Base-by-base conservation (phyloP, 1,140 invertebrate species). In the Drosophila orena region DNA sequence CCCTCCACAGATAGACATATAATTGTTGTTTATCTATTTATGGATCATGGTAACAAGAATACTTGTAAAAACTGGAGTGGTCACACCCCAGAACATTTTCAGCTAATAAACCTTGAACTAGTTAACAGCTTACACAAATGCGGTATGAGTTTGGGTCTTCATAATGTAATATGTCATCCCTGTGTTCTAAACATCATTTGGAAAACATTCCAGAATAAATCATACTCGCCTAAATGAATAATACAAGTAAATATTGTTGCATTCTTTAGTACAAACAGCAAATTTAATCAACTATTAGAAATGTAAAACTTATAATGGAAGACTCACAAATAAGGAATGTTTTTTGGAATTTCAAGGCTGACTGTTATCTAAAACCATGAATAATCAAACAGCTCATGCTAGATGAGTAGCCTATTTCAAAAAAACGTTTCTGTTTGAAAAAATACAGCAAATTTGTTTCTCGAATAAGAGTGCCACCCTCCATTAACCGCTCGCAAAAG, bases 81-180 rank as follows among this genome's bases (percentile, higher is more conserved):
- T 70, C 24, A 56, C 66, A 46, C 35, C 34, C 20, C 17, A 20
- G 8, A 30, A 37, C 30, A 20, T 57, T 47, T n/a, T 27, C 14
- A 69, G 17, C 12, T 37, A 24, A 56, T 30, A 20, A 40, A 47
- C 68, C 68, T 71, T 71, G 68, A 46, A 11, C 68, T 70, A 70
- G 14, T 71, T 56, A 35, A 10, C 7, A 7, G 20, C 17, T 24
- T 4, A 27, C 11, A 10, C 10, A 2, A 2, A 11, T 20, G 1
- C 27, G 20, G n/a, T 49, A 3, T 17, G 15, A 1, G 4, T 46
- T 24, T 46, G 44, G 22, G 14, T 24, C 4, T 1, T 27, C 2
- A 7, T 2, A 15, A 30, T 49, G n/a, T 10, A 30, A 30, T 6
- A n/a, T 27, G 2, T 1, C 34, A 8, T 11, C 5, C 27, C 4